These are phyloP conservation scores for Heliconius ethilla DNA, from an alignment of 2,888 invertebrate species.

Conservation along the genomic window DNA sequence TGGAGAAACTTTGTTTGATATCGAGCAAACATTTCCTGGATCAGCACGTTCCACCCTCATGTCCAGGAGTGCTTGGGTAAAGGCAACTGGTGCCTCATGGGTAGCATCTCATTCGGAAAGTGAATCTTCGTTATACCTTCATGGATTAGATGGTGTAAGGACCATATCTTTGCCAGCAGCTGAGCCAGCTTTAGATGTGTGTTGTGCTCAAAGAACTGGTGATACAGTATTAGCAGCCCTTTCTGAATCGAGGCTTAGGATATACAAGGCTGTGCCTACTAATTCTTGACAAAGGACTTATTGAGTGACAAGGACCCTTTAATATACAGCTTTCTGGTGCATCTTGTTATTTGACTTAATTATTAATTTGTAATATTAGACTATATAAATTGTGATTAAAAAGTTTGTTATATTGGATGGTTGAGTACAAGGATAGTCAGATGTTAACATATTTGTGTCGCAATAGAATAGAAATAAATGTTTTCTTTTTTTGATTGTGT, in stretches of 20 bases:
- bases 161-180: constrained; percentile 81
- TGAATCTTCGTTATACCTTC: constrained; percentile 83
- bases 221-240: constrained; percentile 84
- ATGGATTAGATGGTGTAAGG: constrained; percentile 81
- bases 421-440: neutral
- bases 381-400: neutral
- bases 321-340: constrained; percentile 15
- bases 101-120: constrained; percentile 90
- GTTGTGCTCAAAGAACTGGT: constrained; percentile 80
- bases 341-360: neutral
- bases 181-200: constrained; percentile 86
- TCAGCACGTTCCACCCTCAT: constrained; percentile 86
- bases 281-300: constrained; percentile 50
- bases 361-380: neutral
- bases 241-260: constrained; percentile 84
- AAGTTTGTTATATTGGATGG: neutral
- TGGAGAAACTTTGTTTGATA: constrained; percentile 78
- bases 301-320: constrained; percentile 5
- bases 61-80: constrained; percentile 84
- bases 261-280: constrained; percentile 81
- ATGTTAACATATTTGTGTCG: neutral
- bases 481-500: neutral
- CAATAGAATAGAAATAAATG: neutral
- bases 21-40: constrained; percentile 84
- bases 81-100: constrained; percentile 81